Evolutionary conservation across 2,888 invertebrate species (phyloP).

Genomic region (Acleris cristana): DNA sequence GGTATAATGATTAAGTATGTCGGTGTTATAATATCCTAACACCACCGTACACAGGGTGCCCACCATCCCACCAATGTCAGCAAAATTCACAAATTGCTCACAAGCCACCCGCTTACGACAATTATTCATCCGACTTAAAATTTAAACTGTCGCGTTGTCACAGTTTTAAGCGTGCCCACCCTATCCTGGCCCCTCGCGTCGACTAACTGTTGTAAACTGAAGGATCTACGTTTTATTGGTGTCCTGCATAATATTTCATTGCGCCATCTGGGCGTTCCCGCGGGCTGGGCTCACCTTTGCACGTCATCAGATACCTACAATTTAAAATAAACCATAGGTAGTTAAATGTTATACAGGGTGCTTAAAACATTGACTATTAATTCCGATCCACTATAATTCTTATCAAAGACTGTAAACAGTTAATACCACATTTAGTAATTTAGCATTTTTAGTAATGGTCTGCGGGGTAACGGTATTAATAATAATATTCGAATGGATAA

Average conservation of each 20-base stretch:
- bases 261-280: slow-evolving; percentile 30
- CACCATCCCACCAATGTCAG: too few relatives aligned
- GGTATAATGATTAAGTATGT: too few relatives aligned
- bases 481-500: too few relatives aligned
- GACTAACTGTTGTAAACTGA: background rate
- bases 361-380: too few relatives aligned
- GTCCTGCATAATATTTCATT: slow-evolving; percentile 22
- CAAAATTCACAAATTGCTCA: slow-evolving; percentile 26
- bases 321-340: background rate
- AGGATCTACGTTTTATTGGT: slow-evolving; percentile 3
- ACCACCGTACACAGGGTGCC: too few relatives aligned
- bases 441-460: too few relatives aligned
- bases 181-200: background rate
- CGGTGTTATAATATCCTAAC: too few relatives aligned
- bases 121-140: slow-evolving; percentile 37
- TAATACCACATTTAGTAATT: too few relatives aligned
- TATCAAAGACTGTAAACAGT: too few relatives aligned
- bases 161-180: slow-evolving; percentile 19
- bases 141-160: slow-evolving; percentile 32
- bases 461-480: too few relatives aligned
- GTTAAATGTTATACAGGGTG: background rate
- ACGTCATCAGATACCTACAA: slow-evolving; percentile 24
- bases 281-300: slow-evolving; percentile 27
- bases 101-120: slow-evolving; percentile 31
- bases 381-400: too few relatives aligned